Conservation (phyloP, 53 echinoderm and acorn worm species). For the Stichopus horrens region DNA sequence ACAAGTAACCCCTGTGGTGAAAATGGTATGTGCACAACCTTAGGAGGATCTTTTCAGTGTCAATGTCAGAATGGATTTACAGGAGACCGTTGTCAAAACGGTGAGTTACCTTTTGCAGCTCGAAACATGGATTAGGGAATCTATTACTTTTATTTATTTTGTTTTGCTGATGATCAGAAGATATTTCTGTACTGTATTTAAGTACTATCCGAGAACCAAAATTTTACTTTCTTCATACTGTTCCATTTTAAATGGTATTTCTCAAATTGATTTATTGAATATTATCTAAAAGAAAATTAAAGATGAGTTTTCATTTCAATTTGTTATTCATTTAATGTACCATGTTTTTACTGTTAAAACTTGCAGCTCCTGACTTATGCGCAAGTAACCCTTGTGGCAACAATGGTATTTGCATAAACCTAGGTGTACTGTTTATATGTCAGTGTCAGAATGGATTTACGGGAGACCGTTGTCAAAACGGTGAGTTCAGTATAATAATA, state of each 20-base stretch:
- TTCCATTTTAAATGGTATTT: no score
- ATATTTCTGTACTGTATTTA: no score
- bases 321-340: no score
- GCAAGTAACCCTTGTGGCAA: not conserved
- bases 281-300: no score
- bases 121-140: no score
- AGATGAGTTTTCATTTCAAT: no score
- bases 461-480: not conserved
- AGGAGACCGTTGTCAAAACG: not conserved
- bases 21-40: not conserved
- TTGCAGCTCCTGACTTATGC: not conserved
- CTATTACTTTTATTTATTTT: no score
- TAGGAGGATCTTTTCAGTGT: not conserved
- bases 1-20: not conserved
- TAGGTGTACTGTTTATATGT: not conserved
- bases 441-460: not conserved
- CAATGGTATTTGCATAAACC: not conserved
- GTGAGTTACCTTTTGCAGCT: not conserved
- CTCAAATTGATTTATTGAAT: no score
- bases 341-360: no score
- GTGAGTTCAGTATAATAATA: not conserved
- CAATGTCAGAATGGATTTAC: not conserved
- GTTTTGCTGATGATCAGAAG: no score
- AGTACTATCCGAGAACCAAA: no score
- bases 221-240: no score